Evolutionary conservation across 2,797 vertebrate genomes (phyloP), one percentile per base, ranked within the genome.

Genomic region (Rachycentron canadum): DNA sequence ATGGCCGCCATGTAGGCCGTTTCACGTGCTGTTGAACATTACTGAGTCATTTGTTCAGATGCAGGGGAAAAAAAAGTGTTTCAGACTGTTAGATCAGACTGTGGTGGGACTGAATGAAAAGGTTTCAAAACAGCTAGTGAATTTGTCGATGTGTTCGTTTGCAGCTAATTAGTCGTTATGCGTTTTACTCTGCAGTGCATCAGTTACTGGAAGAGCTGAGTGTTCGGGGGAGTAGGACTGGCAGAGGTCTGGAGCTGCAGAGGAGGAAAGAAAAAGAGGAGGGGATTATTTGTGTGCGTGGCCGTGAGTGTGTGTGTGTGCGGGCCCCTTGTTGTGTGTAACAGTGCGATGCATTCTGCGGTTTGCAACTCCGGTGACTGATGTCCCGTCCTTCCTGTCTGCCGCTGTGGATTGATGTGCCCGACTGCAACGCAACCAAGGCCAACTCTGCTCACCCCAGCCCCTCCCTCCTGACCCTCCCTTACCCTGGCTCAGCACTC

Each of bases 301-400:
- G 4, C 34, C 21, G 14, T 34, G 76, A n/a, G n/a, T 32, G 32
- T 21, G 2, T 79, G 70, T 66, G 64, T 73, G 34, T 56, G 16
- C 3, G 3, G 38, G 59, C 50, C 49, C 30, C 40, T 59, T 4
- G 0, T 5, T 56, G 76, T 75, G 77, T 82, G 80, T 66, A 45
- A 43, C 60, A 79, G 66, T 73, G 80, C 26, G 40, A 41, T 61
- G 73, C 61, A 61, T 79, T 81, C 72, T 86, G 79, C 65, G 53
- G 86, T 86, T 76, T 83, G 83, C 81, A 86, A 82, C 85, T 81
- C 64, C 5, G 5, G 75, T 91, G 89, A 92, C 86, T 73, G 88
- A 93, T 91, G 87, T 77, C 70, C 74, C 23, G 30, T 92, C 83
- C 79, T 86, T 83, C 71, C 82, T 71, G 80, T 85, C 80, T 59